These are phyloP conservation scores for Clitarchus hookeri DNA, from an alignment of 2,888 invertebrate species.

Conservation along the genomic window DNA sequence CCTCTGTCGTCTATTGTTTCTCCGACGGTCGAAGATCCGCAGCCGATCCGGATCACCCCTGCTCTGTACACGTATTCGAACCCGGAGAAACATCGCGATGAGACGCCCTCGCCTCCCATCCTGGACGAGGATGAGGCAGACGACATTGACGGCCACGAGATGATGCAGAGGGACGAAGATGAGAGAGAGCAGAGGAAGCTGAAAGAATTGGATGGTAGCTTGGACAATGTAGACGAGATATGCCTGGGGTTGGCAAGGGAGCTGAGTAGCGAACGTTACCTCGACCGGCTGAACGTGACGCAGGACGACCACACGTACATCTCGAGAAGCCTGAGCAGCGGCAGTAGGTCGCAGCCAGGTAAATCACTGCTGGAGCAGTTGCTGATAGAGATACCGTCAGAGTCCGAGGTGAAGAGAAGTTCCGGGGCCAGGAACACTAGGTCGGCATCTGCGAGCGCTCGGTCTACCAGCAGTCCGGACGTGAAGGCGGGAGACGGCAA, in stretches of 20 bases:
- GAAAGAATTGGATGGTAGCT: constrained; percentile 29
- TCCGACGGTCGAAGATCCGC: constrained; percentile 57
- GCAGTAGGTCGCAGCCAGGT: constrained; percentile 37
- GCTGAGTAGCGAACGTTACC: constrained; percentile 31
- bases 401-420: constrained; percentile 52
- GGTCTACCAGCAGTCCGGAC: constrained; percentile 31
- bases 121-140: constrained; percentile 42
- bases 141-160: constrained; percentile 47
- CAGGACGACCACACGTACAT: constrained; percentile 43
- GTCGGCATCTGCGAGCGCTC: constrained; percentile 38
- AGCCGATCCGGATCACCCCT: constrained; percentile 72
- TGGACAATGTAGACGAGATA: constrained; percentile 12
- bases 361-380: constrained; percentile 74
- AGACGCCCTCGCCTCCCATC: constrained; percentile 52
- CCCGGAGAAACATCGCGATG: constrained; percentile 64
- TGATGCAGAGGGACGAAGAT: constrained; percentile 47
- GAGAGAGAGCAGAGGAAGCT: constrained; percentile 31
- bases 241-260: constrained; percentile 27
- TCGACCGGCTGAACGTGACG: constrained; percentile 32
- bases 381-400: constrained; percentile 80
- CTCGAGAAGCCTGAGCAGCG: constrained; percentile 45
- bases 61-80: constrained; percentile 79
- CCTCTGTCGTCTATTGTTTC: constrained; percentile 34
- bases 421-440: constrained; percentile 51
- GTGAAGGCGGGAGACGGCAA: constrained; percentile 7